phyloP scores from a whole-genome alignment of 2,797 vertebrate genomes.

The Eleutherodactylus coqui region DNA sequence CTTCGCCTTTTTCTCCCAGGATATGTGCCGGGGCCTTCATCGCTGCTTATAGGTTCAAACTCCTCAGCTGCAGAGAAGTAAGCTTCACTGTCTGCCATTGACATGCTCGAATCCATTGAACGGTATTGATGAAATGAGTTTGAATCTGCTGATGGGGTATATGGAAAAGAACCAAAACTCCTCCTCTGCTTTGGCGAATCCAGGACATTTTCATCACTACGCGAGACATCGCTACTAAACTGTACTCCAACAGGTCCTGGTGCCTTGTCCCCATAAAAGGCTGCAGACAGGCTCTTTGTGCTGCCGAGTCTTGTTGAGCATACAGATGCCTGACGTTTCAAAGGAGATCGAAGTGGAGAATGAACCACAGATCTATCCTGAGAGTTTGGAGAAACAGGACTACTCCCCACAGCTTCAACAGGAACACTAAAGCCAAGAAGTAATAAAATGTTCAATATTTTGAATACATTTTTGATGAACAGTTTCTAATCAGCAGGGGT shows the following conservation, averaged over 20 bases:
- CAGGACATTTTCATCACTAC: constrained; percentile 94
- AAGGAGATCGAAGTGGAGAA: constrained; percentile 89
- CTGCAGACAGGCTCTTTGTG: constrained; percentile 94
- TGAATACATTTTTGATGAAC: too few relatives aligned
- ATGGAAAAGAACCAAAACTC: constrained; percentile 96
- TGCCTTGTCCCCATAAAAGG: constrained; percentile 90
- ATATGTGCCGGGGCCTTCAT: constrained; percentile 96
- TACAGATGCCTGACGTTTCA: constrained; percentile 91
- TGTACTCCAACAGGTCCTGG: constrained; percentile 86
- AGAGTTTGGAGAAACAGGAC: constrained; percentile 82
- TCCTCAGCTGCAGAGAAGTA: constrained; percentile 97
- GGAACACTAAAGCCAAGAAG: constrained; percentile 73
- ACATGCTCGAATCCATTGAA: constrained; percentile 97
- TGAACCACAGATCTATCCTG: constrained; percentile 85
- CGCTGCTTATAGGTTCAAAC: constrained; percentile 96
- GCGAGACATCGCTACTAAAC: constrained; percentile 94
- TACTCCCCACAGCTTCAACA: constrained; percentile 80
- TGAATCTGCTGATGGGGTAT: constrained; percentile 94
- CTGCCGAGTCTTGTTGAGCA: constrained; percentile 92
- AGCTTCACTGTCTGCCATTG: constrained; percentile 96
- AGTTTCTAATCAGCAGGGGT: too few relatives aligned
- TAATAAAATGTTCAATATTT: too few relatives aligned
- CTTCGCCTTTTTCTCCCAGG: constrained; percentile 94
- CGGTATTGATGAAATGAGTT: constrained; percentile 97
- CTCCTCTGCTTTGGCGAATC: constrained; percentile 95